Base-by-base conservation (phyloP, 2,113 vertebrate species). In the Nanorana parkeri region DNA sequence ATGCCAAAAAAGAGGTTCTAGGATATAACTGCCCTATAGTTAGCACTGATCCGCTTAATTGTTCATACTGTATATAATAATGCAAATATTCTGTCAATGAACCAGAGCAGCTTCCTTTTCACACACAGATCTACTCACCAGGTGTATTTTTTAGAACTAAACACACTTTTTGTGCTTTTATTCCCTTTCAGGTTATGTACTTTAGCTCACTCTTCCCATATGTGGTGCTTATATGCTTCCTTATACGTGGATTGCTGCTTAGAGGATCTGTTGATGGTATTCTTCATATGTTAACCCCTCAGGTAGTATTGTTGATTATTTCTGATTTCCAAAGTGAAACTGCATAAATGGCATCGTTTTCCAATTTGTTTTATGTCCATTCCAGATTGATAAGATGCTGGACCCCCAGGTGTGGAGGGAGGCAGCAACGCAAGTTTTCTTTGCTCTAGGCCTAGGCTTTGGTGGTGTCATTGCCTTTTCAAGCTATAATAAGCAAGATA, bases 191-290 rank as follows among this genome's bases (percentile, higher is more conserved):
- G 98, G 98, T 99, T 91, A 99, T 99, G 98, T 99, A 99, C 89
- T 99, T 99, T 94, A 99, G 98, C 90, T 99, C 98, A 0, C 96
- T 99, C 77, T 99, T 99, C 89, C 98, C 98, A 0, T 99, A 99
- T 0, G 87, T 97, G 90, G 98, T 99, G 85, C 95, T 99, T n/a
- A 94, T 98, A 88, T 99, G 98, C 86, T 99, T 99, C 91, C 87
- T 99, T 91, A 93, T 99, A 51, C 92, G 97, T 68, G 97, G 97
- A 0, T 88, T 99, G 60, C 84, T 99, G 86, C 93, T 99, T 79
- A 95, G 95, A 0, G 98, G 98, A 11, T 96, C 98, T 0, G 90
- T 98, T 23, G 98, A 99, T 0, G 98, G 98, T 55, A 99, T 99
- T 81, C 92, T 96, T 83, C 97, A 99, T 90, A 99, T 99, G 98